Base-by-base conservation (phyloP, 1,140 invertebrate species). In the Drosophila malerkotliana region DNA sequence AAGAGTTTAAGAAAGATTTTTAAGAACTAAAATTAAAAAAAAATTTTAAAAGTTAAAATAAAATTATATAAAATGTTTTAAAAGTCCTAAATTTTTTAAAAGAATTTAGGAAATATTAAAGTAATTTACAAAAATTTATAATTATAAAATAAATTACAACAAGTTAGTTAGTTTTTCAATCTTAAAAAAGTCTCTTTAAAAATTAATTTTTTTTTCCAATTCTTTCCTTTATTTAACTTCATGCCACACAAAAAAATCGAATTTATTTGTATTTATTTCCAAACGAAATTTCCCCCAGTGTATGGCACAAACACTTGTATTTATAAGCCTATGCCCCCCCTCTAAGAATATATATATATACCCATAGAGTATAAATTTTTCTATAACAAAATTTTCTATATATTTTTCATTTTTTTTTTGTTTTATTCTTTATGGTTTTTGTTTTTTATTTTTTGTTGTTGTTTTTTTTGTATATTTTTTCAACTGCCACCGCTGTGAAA, bases 331-430 rank as follows among this genome's bases (percentile, higher is more conserved):
- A 63, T 30, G 12, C 26, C 63, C 9, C 32, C 34, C 1, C 34
- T 37, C 10, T 10, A 30, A 30, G 8, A 30, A 39, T 39, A 39
- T 39, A 39, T 39, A 37, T 1, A 39, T 21, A 21, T 21, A n/a
- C 37, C 2, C 53, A 67, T 76, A 62, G 57, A 59, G 72, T 74
- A 47, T 8, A 57, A 57, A 53, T 64, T 82, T 64, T 77, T 81
- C 61, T 82, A 87, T 85, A 84, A 84, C 64, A 45, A 74, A 78
- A 83, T 80, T 79, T 85, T 71, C 59, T 77, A 56, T 58, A 63
- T 66, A 41, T 57, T 48, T 28, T 7, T 28, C 1, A n/a, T 28
- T 28, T 52, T 52, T n/a, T 69, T 44, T 62, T 54, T 52, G 41
- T 61, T 51, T 72, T 49, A 34, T 41, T 41, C 5, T 72, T 53